Conservation (phyloP, 2,888 invertebrate species). For the Chaitophorus viminalis region DNA sequence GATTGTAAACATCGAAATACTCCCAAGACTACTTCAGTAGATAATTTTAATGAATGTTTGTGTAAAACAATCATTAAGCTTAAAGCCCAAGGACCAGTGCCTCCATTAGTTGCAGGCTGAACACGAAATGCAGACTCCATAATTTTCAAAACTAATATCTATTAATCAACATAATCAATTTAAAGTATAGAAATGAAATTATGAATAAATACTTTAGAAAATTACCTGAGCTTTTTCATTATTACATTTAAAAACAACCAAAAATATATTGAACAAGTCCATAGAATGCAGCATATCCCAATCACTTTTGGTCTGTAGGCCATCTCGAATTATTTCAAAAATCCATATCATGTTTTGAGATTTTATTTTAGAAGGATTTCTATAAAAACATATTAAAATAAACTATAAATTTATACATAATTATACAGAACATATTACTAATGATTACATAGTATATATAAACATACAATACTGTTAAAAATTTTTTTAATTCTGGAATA, state of each 20-base stretch:
- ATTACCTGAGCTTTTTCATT: conserved; percentile 21
- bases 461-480: conserved; percentile 64
- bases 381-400: not conserved
- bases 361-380: not conserved
- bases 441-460: not conserved
- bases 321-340: conserved; percentile 79
- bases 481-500: conserved; percentile 53
- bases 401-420: too few species aligned
- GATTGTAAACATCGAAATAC: conserved; percentile 32
- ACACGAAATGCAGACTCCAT: conserved; percentile 10
- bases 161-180: conserved; percentile 2
- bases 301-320: conserved; percentile 80
- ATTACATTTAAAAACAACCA: not conserved
- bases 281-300: conserved; percentile 71
- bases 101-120: conserved; percentile 51
- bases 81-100: conserved; percentile 49
- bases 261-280: conserved; percentile 48
- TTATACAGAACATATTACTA: too few species aligned
- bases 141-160: conserved; percentile 38
- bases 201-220: not conserved
- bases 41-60: not conserved
- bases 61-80: conserved; percentile 24
- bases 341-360: conserved; percentile 78
- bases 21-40: conserved; percentile 9
- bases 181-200: not conserved